phyloP scores from a whole-genome alignment of 2,113 vertebrate genomes.

The Paralichthys olivaceus region DNA sequence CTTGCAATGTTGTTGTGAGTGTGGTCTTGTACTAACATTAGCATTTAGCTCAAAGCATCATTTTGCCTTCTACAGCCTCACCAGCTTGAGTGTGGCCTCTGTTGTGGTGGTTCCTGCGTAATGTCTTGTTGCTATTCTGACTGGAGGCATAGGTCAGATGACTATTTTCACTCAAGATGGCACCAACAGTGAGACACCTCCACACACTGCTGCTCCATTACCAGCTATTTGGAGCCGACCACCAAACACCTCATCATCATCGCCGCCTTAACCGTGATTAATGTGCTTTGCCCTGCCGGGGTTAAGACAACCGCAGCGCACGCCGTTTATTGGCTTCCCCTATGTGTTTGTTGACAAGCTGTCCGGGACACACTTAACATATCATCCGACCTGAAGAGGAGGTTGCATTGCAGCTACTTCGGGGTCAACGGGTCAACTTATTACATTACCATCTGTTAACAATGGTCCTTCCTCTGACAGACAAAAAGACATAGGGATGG shows the following conservation, averaged over 20 bases:
- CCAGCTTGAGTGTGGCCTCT: neutral
- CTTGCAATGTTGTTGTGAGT: neutral
- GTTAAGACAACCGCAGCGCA: slow-evolving; percentile 77
- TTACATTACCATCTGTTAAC: slow-evolving; percentile 85
- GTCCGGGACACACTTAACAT: slow-evolving; percentile 86
- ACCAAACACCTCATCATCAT: slow-evolving; percentile 81
- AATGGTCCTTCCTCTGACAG: slow-evolving; percentile 77
- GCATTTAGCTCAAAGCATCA: neutral
- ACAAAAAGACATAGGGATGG: slow-evolving; percentile 73
- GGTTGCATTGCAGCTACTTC: slow-evolving; percentile 72
- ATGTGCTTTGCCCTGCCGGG: slow-evolving; percentile 74
- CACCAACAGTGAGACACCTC: slow-evolving; percentile 33
- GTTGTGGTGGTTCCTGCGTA: neutral
- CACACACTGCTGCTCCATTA: slow-evolving; percentile 50
- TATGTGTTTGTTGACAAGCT: slow-evolving; percentile 90
- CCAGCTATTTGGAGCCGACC: slow-evolving; percentile 67
- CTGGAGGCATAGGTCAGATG: slow-evolving; percentile 13
- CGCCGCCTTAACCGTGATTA: slow-evolving; percentile 73
- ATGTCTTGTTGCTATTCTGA: neutral
- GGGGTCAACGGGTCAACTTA: slow-evolving; percentile 81
- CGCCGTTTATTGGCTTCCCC: slow-evolving; percentile 70
- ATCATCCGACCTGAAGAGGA: slow-evolving; percentile 77
- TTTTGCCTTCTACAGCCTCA: neutral
- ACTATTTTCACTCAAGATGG: slow-evolving; percentile 19
- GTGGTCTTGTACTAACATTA: neutral